Evolutionary conservation across 2,797 vertebrate species (phyloP), one percentile per base, ranked within the genome.

Genomic region (Halcyon chelicuti): DNA sequence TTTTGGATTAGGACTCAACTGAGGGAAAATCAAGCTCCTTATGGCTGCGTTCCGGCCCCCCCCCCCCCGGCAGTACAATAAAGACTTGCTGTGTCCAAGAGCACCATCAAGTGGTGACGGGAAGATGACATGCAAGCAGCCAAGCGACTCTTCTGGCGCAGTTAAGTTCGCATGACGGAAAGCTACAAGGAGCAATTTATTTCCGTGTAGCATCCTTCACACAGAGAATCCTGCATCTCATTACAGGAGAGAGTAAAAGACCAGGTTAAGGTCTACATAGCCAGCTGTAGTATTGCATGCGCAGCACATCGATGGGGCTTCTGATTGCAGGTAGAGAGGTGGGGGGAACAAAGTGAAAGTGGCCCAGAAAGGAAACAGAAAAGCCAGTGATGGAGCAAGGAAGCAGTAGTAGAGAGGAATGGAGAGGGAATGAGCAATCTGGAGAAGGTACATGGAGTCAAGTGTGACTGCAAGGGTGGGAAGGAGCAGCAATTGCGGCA

Each of bases 91-190:
- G 62, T 42, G 86, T 98, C 95, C 90, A 97, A 90, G 78, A 98
- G 94, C 96, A 97, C 98, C 98, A 98, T 94, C 98, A 91, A 97
- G 98, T 95, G 98, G 97, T 42, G 8, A 61, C 33, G 28, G 19
- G 31, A 60, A 51, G 75, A 31, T 7, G 18, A 5, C 2, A 28
- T 51, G 7, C 25, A 25, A 65, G 66, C 86, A 22, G 10, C 25
- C 33, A 21, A 71, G 71, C 17, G 28, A 20, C 55, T 72, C 28
- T 7, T 47, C 25, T 26, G 68, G 57, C 1, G 12, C 70, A 61
- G 57, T n/a, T 33, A 75, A 71, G 14, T 75, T 74, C 7, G 1
- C n/a, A 12, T 10, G 10, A 60, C 1, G 3, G 73, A 68, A 65
- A 52, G 10, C 12, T 29, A 52, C 73, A 13, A 25, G 10, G 68